Conservation (phyloP, 2,888 invertebrate genomes). For the Drosophila limbata region DNA sequence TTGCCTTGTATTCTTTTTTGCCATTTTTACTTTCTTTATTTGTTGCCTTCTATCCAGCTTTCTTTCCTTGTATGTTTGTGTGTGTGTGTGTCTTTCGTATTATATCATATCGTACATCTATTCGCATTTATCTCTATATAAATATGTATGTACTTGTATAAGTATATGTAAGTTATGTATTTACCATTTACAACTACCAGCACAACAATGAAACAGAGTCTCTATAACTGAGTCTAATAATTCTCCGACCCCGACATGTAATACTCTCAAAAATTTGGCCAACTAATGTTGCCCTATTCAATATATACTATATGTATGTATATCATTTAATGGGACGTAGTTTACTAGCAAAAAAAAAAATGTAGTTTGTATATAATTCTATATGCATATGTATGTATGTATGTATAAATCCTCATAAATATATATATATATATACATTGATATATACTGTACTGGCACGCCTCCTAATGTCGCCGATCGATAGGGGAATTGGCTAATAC, state of each 20-base stretch:
- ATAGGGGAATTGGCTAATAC: conserved; percentile 12
- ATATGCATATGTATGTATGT: conserved; percentile 41
- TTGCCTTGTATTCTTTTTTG: conserved; percentile 10
- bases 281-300: conserved; percentile 55
- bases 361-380: conserved; percentile 39
- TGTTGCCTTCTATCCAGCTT: neutral
- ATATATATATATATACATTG: conserved; percentile 25
- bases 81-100: conserved; percentile 13
- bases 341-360: conserved; percentile 55
- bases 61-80: neutral
- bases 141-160: conserved; percentile 33
- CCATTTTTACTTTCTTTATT: conserved; percentile 1
- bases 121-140: conserved; percentile 22
- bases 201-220: conserved; percentile 51
- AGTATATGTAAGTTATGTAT: conserved; percentile 47
- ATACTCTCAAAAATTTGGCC: conserved; percentile 60
- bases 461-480: conserved; percentile 16
- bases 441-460: conserved; percentile 61
- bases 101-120: conserved; percentile 25
- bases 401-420: conserved; percentile 37
- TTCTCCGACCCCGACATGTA: conserved; percentile 18
- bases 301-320: conserved; percentile 26
- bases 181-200: conserved; percentile 57
- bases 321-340: conserved; percentile 54
- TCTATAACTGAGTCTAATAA: conserved; percentile 32